A percentile compares a stretch with the other conserved stretches of the same genome.
Evolutionary conservation across 2,797 vertebrate species (phyloP).

Genomic region (Fratercula arctica): DNA sequence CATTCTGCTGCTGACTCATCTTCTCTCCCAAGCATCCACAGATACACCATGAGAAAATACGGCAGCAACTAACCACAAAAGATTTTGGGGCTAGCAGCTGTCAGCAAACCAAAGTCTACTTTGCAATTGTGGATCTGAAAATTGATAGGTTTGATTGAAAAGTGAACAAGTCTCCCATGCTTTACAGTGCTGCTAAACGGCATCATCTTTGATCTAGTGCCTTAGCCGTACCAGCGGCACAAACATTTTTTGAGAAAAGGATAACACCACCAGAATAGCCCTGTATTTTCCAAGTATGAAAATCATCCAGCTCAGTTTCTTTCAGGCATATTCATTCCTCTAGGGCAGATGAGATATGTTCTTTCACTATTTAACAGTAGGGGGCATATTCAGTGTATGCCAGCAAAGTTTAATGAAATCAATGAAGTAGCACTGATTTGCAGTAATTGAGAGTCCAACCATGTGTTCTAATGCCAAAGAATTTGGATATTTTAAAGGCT

Average conservation of each 20-base stretch:
- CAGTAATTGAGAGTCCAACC: conserved; percentile 58
- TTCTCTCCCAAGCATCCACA: background rate
- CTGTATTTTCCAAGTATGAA: conserved; percentile 25
- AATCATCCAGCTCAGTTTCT: conserved; percentile 21
- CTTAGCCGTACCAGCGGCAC: background rate
- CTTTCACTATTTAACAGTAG: conserved; percentile 45
- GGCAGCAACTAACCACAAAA: conserved; percentile 44
- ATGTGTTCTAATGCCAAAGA: conserved; percentile 57
- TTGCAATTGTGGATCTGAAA: conserved; percentile 6
- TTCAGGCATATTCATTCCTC: background rate
- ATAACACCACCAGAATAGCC: background rate
- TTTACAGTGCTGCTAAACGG: background rate
- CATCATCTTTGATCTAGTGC: conserved; percentile 20
- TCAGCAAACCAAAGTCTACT: background rate
- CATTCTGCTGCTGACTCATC: conserved; percentile 56
- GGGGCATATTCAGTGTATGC: conserved; percentile 55
- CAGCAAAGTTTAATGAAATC: conserved; percentile 60
- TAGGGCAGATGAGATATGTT: conserved; percentile 4
- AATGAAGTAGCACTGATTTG: conserved; percentile 64
- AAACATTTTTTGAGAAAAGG: background rate
- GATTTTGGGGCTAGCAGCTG: background rate
- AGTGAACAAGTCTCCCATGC: background rate
- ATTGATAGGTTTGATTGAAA: conserved; percentile 9
- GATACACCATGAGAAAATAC: conserved; percentile 49
- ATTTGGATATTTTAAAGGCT: conserved; percentile 27